Evolutionary conservation across 2,113 vertebrate species (phyloP), one percentile per base, ranked within the genome.

Genomic region (Coptodon bakossiorum): DNA sequence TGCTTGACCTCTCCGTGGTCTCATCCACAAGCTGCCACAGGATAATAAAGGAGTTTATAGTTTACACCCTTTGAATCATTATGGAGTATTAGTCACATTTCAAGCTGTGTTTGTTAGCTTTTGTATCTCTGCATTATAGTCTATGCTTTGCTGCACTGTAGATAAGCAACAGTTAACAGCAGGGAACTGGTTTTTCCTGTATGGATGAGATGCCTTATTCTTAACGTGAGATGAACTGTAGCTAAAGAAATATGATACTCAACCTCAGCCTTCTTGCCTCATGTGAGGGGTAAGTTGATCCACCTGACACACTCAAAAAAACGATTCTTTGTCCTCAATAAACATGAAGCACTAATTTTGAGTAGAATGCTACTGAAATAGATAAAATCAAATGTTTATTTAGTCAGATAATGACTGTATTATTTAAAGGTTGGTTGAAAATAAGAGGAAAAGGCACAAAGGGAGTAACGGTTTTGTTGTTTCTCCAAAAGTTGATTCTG

Each of bases 161-260:
- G 66, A 73, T 43, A 73, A 73, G 66, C 66, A 45, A 73, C 38
- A 71, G 38, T 24, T 38, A 71, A 1, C 38, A 24, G 66, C 38
- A 71, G 2, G 38, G 66, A 71, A 43, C n/a, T 24, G 66, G 3
- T 71, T 24, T 40, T 71, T 71, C 66, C 38, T 71, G 66, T 16
- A 71, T 38, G 38, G 7, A n/a, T 0, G 38, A 43, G n/a, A 71
- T 43, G 66, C 36, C 14, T 43, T 9, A 24, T 43, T 0, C 24
- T 71, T 71, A 24, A 6, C 0, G 5, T 71, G 7, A 71, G 38
- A 14, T 24, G 66, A 71, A 43, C n/a, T 43, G 63, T 71, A 71
- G 66, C 38, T 71, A 71, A 71, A 31, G 27, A 61, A 43, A 71
- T 71, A 43, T 43, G 66, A 71, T 14, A 16, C n/a, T 14, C n/a